phyloP scores from a whole-genome alignment of 2,113 vertebrate genomes.

The Athene cunicularia region DNA sequence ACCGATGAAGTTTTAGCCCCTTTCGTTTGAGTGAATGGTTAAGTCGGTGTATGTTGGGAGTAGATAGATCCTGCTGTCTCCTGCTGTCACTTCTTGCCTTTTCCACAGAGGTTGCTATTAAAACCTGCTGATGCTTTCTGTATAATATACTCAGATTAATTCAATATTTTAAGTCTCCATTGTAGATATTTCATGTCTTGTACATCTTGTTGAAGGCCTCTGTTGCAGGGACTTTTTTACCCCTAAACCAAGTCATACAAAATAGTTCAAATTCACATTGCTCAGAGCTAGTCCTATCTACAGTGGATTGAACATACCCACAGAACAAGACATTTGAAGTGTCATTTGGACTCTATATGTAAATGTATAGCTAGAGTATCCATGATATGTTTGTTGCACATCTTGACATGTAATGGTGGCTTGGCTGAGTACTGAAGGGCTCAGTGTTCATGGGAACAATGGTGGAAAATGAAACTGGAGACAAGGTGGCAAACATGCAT shows the following conservation, averaged over 20 bases:
- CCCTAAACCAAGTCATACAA: accelerated
- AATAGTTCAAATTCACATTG: background rate
- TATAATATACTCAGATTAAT: background rate
- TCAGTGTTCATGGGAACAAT: background rate
- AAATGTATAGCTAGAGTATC: background rate
- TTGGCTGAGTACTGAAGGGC: background rate
- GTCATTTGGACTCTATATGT: accelerated
- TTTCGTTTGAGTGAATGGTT: background rate
- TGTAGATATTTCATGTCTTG: background rate
- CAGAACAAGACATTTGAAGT: background rate
- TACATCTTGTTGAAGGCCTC: background rate
- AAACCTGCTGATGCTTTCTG: background rate
- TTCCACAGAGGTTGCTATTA: background rate
- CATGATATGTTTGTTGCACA: background rate
- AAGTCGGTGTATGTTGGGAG: background rate
- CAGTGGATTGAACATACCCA: background rate
- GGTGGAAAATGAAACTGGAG: background rate
- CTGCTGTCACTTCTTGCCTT: background rate
- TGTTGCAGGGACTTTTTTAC: background rate
- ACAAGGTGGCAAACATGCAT: background rate
- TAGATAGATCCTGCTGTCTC: background rate
- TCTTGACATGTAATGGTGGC: background rate
- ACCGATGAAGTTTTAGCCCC: background rate
- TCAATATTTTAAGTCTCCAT: background rate
- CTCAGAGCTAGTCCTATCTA: background rate